Conservation (phyloP, 2,797 vertebrate species). For the Macroramphosus scolopax region DNA sequence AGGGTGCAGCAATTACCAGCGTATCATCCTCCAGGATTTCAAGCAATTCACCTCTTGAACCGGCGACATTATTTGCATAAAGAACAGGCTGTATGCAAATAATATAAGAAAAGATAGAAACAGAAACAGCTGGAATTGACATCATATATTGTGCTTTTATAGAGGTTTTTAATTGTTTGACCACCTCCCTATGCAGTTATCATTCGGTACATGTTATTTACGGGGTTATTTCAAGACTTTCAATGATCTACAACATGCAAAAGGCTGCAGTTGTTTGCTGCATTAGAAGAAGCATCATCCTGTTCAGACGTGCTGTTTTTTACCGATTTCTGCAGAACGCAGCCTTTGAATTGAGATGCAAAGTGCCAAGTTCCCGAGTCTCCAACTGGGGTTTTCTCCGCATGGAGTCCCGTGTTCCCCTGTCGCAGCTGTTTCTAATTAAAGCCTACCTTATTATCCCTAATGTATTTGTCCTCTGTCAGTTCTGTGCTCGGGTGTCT, state of each 20-base stretch:
- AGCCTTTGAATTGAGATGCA: constrained; percentile 31
- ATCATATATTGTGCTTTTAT: too few relatives aligned
- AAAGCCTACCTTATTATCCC: constrained; percentile 49
- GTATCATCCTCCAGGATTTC: constrained; percentile 21
- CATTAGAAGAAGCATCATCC: neutral
- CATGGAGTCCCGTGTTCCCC: constrained; percentile 30
- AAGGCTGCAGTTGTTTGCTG: neutral
- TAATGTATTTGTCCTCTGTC: constrained; percentile 18
- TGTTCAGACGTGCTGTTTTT: neutral
- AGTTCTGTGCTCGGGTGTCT: constrained; percentile 6
- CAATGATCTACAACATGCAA: neutral
- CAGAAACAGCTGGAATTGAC: neutral
- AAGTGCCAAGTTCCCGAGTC: constrained; percentile 17
- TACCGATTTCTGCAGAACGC: neutral
- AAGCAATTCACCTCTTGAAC: neutral
- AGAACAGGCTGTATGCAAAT: neutral
- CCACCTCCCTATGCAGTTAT: too few relatives aligned
- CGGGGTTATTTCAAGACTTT: too few relatives aligned
- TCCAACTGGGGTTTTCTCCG: constrained; percentile 29
- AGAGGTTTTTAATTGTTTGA: neutral
- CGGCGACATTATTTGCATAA: too few relatives aligned
- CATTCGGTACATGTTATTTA: too few relatives aligned
- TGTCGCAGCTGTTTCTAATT: constrained; percentile 50
- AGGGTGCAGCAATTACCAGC: constrained; percentile 27
- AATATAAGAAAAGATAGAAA: neutral